Evolutionary conservation across 2,797 vertebrate genomes (phyloP), one percentile per base, ranked within the genome.

Genomic region (Harpagifer antarcticus): DNA sequence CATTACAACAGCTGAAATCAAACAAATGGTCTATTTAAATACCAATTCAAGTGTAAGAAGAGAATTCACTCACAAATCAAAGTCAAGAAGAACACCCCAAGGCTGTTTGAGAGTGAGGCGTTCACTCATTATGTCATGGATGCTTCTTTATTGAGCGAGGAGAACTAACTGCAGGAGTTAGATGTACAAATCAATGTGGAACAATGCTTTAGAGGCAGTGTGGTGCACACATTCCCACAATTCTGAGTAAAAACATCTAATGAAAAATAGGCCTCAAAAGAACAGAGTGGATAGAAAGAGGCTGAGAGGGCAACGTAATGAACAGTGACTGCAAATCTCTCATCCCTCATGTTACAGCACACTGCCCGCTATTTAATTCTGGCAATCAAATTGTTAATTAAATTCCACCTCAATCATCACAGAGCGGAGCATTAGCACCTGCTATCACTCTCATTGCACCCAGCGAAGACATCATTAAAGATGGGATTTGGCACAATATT

Each of bases 21-120:
- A 91, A 90, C 76, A 93, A 92, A 93, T 86, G 82, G 37, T 81
- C 80, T 68, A 83, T 91, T 93, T 89, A 87, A 90, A 93, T 88
- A 91, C 85, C 44, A 81, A 81, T 93, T 92, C 78, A 92, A 91
- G 87, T 93, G 79, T 91, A 88, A 86, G 78, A 77, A 87, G 82
- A 88, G 65, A 87, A 63, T 80, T 77, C 74, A 88, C 83, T 58
- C 84, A 86, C 81, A 82, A 83, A 83, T 64, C 71, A 79, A 89
- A 88, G 79, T 79, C 50, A 81, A 72, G 63, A 81, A 80, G 58
- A 90, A 88, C 76, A 81, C 79, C 79, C 83, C 68, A 89, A 91
- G 91, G 92, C 91, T 88, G 88, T 76, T 9, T 80, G 56, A 83
- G 78, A 88, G 82, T 76, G 79, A 89, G 88, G 82, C 69, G 56